phyloP scores from a whole-genome alignment of 2,888 invertebrate species.

The Drosophila antonietae region DNA sequence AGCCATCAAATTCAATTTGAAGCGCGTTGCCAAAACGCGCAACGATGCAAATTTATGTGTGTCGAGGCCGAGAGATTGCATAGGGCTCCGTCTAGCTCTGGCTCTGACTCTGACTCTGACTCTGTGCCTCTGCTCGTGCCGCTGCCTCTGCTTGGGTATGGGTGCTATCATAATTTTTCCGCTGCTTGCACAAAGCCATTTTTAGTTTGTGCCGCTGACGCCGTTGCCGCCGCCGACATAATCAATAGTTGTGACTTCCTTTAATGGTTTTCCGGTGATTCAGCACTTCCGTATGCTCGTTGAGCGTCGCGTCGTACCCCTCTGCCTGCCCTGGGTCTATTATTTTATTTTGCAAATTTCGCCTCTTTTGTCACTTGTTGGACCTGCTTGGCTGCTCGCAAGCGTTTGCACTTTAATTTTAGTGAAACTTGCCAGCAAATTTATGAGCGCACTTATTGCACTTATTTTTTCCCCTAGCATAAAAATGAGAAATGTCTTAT shows the following conservation, averaged over 20 bases:
- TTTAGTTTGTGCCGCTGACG: constrained; percentile 60
- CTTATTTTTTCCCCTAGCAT: constrained; percentile 26
- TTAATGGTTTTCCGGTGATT: constrained; percentile 82
- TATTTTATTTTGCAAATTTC: constrained; percentile 65
- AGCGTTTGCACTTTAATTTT: constrained; percentile 59
- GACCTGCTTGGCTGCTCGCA: constrained; percentile 44
- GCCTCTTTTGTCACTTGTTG: constrained; percentile 68
- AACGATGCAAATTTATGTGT: constrained; percentile 58
- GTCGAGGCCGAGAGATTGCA: constrained; percentile 50
- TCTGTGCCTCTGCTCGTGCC: not conserved
- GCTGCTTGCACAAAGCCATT: constrained; percentile 67
- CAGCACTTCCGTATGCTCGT: constrained; percentile 66
- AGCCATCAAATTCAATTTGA: constrained; percentile 64
- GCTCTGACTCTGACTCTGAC: not conserved
- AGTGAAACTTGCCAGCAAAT: constrained; percentile 33
- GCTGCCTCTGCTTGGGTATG: constrained; percentile 27
- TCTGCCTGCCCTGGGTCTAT: constrained; percentile 29
- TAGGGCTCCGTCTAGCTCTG: constrained; percentile 4
- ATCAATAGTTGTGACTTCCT: constrained; percentile 82
- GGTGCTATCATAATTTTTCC: constrained; percentile 71
- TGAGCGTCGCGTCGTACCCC: constrained; percentile 24
- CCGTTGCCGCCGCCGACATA: constrained; percentile 71
- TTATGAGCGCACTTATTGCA: constrained; percentile 52
- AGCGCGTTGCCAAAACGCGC: constrained; percentile 21
- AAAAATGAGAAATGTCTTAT: constrained; percentile 43